Evolutionary conservation across 2,113 vertebrate species (phyloP).

Genomic region (Odocoileus virginianus): DNA sequence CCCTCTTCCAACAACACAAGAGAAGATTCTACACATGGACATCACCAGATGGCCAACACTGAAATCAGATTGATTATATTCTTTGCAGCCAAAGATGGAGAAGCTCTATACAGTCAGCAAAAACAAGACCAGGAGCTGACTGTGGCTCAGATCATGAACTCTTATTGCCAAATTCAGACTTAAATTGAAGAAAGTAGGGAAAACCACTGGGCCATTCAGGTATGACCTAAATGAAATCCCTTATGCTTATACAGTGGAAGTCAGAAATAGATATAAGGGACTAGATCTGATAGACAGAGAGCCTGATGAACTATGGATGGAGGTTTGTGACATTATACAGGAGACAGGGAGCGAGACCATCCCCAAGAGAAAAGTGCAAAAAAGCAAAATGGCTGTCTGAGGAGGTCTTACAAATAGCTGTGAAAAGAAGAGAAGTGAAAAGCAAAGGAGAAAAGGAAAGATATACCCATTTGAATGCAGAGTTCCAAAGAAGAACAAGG

Average conservation of each 20-base stretch:
- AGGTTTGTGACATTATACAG: not conserved
- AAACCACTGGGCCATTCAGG: not conserved
- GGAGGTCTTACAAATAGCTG: not conserved
- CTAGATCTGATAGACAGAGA: not conserved
- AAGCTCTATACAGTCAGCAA: not conserved
- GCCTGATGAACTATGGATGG: not conserved
- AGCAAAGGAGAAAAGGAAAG: not conserved
- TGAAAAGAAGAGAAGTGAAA: not conserved
- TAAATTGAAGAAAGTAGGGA: not conserved
- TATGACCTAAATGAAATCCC: not conserved
- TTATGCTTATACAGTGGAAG: not conserved
- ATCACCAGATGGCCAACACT: not conserved
- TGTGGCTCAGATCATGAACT: not conserved
- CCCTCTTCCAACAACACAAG: not conserved
- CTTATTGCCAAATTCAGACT: not conserved
- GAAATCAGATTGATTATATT: not conserved
- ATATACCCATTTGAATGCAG: not conserved
- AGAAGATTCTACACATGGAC: not conserved
- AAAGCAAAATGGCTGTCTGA: not conserved
- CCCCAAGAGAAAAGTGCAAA: not conserved
- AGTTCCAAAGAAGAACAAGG: not conserved
- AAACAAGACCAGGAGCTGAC: not conserved
- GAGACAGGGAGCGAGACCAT: not conserved
- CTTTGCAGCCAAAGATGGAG: not conserved
- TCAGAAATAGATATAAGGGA: not conserved